These are phyloP conservation scores for Myrmecobius fasciatus DNA, from an alignment of 2,113 vertebrate species.

Conservation along the genomic window DNA sequence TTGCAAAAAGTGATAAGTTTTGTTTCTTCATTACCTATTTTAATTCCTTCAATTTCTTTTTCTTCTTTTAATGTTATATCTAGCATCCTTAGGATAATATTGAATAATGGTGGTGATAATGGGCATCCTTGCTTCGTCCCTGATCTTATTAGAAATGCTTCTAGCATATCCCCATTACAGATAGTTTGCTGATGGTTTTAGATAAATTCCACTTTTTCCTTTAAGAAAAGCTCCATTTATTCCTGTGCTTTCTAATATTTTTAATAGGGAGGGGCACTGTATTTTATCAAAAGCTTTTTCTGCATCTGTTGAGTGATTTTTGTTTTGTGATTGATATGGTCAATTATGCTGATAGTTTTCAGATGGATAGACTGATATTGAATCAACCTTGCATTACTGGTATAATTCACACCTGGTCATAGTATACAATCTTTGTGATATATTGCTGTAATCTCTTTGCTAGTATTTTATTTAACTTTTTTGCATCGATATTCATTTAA, in stretches of 20 bases:
- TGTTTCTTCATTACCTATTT: neutral
- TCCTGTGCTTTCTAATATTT: neutral
- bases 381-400: neutral
- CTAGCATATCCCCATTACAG: neutral
- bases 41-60: neutral
- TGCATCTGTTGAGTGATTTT: neutral
- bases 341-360: neutral
- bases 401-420: neutral
- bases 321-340: neutral
- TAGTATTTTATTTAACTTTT: neutral
- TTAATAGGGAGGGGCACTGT: neutral
- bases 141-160: neutral
- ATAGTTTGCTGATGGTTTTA: neutral
- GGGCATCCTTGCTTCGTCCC: too few species aligned
- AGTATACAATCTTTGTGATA: neutral
- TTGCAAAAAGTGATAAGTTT: neutral
- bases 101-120: too few species aligned
- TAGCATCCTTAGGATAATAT: too few species aligned
- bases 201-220: neutral
- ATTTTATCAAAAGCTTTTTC: neutral
- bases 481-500: neutral
- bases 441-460: neutral
- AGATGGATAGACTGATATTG: neutral
- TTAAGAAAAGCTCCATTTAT: neutral
- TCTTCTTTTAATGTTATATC: neutral